Percentiles rank a stretch among this genome's conserved stretches.
These are phyloP conservation scores for Caenorhabditis sp. DNA, from an alignment of 2,888 invertebrate species.

Conservation along the genomic window DNA sequence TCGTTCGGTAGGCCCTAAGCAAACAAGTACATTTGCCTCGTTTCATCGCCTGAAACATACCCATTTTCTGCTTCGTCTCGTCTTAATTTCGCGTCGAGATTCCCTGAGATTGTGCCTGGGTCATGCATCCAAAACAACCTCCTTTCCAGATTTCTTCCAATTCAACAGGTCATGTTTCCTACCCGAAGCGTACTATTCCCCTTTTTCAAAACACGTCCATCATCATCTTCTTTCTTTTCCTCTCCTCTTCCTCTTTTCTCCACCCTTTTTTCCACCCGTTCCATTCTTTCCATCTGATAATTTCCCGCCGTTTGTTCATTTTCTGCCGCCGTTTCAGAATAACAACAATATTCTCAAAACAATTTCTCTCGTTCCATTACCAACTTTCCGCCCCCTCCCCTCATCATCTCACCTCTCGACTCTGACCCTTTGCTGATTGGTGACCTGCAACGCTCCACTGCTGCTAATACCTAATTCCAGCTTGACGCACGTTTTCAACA, in stretches of 20 bases:
- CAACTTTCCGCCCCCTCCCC: constrained; percentile 18
- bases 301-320: constrained; percentile 27
- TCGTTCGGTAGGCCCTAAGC: constrained; percentile 34
- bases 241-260: neutral
- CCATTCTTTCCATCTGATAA: constrained; percentile 30
- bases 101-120: neutral
- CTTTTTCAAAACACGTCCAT: constrained; percentile 15
- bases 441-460: constrained; percentile 24
- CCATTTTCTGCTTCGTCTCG: constrained; percentile 4
- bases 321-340: constrained; percentile 10
- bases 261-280: neutral
- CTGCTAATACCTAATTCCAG: constrained; percentile 15
- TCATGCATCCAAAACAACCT: constrained; percentile 13
- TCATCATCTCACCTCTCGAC: neutral
- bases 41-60: constrained; percentile 44
- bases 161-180: constrained; percentile 24
- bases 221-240: too few relatives aligned
- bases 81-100: constrained; percentile 24
- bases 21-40: constrained; percentile 53
- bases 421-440: neutral
- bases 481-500: constrained; percentile 31
- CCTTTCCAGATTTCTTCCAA: neutral
- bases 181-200: constrained; percentile 14
- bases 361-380: constrained; percentile 7
- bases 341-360: constrained; percentile 40